Evolutionary conservation across 2,113 vertebrate genomes (phyloP), one percentile per base, ranked within the genome.

Genomic region (Dasypus novemcinctus): DNA sequence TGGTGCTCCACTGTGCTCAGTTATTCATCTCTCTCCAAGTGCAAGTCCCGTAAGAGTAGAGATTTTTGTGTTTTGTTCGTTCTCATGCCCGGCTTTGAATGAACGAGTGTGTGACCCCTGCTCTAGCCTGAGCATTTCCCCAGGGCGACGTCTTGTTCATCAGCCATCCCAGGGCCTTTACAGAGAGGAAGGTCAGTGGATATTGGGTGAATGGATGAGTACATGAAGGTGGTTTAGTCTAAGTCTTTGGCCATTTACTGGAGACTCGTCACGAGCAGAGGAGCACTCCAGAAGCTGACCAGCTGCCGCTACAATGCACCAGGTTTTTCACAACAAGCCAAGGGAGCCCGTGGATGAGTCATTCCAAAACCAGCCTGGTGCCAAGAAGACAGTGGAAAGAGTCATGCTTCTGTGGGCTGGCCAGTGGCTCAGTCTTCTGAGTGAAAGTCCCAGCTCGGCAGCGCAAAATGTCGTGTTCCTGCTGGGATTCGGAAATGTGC

Each of bases 371-470:
- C 72, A 59, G 1, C 31, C 6, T 4, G 1, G 21, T 15, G 23
- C 80, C n/a, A 27, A 80, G 74, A 64, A 78, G 85, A 15, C 5
- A 69, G 72, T 74, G 0, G 14, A 83, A 76, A 63, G 69, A 18
- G 36, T 1, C 13, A 23, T 14, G 17, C 12, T 57, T 54, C 57
- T 0, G 0, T 31, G 3, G 76, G 72, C n/a, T 3, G 1, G 54
- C 31, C 15, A 7, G 41, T 38, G 46, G 54, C 41, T 81, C 13
- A 1, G 6, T 27, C 88, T 82, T 89, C 49, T 41, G 33, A 76
- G 20, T 29, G 29, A 12, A 87, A 68, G 76, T 80, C 36, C 61
- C 52, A 31, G 33, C 25, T 12, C 2, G 17, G 38, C 23, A 12
- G 7, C 29, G 27, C 38, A 14, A 57, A 41, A 46, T 21, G 5